These are phyloP conservation scores for Nyctibius grandis DNA, from an alignment of 2,797 vertebrate genomes.

Conservation along the genomic window DNA sequence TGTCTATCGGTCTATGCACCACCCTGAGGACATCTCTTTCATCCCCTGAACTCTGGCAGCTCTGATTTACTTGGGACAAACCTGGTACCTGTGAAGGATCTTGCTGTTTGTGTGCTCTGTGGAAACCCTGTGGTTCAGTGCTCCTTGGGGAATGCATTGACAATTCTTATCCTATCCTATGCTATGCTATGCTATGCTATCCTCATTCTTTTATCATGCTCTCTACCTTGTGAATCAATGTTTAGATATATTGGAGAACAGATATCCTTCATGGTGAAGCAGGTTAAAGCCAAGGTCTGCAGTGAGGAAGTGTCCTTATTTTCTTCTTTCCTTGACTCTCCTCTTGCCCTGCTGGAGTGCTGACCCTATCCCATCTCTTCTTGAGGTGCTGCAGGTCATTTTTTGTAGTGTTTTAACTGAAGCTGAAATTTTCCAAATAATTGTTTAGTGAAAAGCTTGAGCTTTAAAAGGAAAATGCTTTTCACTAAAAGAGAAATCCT, in stretches of 20 bases:
- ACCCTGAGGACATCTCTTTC: not conserved
- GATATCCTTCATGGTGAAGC: not conserved
- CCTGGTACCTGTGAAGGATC: not conserved
- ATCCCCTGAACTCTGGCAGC: not conserved
- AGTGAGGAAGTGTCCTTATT: not conserved
- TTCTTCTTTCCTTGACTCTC: not conserved
- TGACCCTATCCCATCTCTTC: not conserved
- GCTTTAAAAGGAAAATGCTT: not conserved
- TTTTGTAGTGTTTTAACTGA: not conserved
- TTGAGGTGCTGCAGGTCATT: not conserved
- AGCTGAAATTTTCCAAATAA: not conserved
- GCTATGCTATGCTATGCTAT: not conserved
- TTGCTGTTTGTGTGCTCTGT: not conserved
- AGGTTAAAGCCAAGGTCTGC: not conserved
- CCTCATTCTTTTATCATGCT: not conserved
- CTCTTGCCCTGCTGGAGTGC: not conserved
- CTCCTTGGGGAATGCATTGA: not conserved
- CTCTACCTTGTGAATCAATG: not conserved
- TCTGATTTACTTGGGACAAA: not conserved
- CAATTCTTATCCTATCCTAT: not conserved
- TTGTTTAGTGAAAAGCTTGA: not conserved
- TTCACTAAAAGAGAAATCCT: not conserved
- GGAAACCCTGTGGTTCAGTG: not conserved
- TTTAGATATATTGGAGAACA: not conserved
- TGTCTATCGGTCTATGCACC: not conserved